phyloP scores from a whole-genome alignment of 1,140 invertebrate species.

The Orius laevigatus region DNA sequence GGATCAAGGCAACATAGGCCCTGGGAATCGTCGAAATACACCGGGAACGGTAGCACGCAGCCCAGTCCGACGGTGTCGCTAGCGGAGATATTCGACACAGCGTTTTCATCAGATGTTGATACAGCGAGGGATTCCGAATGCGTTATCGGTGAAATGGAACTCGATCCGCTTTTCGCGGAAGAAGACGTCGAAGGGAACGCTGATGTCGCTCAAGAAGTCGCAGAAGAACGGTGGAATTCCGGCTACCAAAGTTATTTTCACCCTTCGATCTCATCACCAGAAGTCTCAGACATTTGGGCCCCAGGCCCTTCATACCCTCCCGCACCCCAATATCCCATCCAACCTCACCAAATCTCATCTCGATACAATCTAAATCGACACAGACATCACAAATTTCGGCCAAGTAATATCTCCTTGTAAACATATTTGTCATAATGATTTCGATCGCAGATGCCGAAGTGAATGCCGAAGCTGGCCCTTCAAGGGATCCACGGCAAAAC shows the following conservation, averaged over 20 bases:
- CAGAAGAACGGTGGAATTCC: not conserved
- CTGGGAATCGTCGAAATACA: conserved; percentile 21
- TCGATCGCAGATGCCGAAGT: not conserved
- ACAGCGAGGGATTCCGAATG: conserved; percentile 28
- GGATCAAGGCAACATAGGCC: conserved; percentile 20
- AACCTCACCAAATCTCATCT: no score
- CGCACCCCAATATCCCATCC: no score
- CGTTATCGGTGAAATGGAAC: conserved; percentile 32
- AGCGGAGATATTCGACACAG: conserved; percentile 36
- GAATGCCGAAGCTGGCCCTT: conserved; percentile 4
- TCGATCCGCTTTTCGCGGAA: conserved; percentile 34
- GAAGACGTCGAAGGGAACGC: conserved; percentile 24
- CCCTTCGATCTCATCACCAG: no score
- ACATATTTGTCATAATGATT: not conserved
- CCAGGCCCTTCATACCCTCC: not conserved
- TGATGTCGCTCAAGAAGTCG: conserved; percentile 1
- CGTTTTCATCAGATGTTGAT: conserved; percentile 35
- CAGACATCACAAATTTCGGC: no score
- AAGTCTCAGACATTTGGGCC: conserved; percentile 2
- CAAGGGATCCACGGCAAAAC: conserved; percentile 1
- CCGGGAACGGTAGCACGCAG: conserved; percentile 23
- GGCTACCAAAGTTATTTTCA: no score
- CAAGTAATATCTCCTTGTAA: no score
- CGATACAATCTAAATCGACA: no score
- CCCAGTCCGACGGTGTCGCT: conserved; percentile 29